Conservation (phyloP, 2,113 vertebrate species). For the Bubo blakistoni region DNA sequence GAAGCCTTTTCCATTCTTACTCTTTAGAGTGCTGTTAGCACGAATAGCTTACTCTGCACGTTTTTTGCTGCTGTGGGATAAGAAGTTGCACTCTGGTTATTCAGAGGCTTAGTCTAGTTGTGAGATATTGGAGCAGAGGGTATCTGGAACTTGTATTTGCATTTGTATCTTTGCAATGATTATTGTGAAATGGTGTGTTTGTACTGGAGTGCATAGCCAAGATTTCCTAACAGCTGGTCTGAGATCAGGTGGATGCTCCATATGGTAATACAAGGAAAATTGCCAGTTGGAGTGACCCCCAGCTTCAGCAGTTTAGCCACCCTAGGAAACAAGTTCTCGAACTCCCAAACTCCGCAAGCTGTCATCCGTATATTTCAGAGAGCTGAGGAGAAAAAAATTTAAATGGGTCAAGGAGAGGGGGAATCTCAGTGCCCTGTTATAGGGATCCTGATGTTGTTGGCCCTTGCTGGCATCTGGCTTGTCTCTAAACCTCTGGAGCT, state of each 20-base stretch:
- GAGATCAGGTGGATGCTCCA: neutral
- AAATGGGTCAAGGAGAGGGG: neutral
- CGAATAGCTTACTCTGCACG: neutral
- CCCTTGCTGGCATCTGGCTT: neutral
- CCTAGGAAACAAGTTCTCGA: neutral
- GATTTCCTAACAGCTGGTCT: neutral
- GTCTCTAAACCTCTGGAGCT: neutral
- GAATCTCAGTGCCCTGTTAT: neutral
- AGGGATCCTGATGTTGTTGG: neutral
- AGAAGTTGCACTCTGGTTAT: neutral
- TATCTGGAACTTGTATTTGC: neutral
- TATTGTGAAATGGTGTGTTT: conserved; percentile 17
- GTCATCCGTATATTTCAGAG: neutral
- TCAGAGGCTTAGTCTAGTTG: neutral
- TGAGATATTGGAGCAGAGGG: neutral
- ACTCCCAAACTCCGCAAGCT: neutral
- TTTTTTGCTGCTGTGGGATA: neutral
- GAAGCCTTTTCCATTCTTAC: neutral
- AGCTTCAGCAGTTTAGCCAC: neutral
- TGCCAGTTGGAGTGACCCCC: neutral
- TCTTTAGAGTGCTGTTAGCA: neutral
- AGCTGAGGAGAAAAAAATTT: neutral
- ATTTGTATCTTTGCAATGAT: neutral
- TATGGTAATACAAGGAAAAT: neutral
- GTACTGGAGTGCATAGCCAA: neutral